These are phyloP conservation scores for Gordius sp. DNA, from an alignment of 2,888 invertebrate species.

Conservation along the genomic window DNA sequence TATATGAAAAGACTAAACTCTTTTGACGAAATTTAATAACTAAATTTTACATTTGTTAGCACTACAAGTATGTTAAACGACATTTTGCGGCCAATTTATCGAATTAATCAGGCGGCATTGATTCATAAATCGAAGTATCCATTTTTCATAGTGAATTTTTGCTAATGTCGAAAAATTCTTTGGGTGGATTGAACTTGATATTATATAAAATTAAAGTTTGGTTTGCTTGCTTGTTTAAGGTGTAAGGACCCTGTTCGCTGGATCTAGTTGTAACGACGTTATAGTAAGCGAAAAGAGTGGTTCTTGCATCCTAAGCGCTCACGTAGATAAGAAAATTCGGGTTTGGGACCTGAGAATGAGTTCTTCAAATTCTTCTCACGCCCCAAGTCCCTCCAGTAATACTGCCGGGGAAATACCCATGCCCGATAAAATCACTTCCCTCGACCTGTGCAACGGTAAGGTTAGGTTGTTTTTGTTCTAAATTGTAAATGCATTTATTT, in stretches of 20 bases:
- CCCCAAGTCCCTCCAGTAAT: constrained; percentile 38
- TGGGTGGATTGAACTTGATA: too few relatives aligned
- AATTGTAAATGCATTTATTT: too few relatives aligned
- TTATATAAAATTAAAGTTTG: too few relatives aligned
- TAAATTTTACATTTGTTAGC: too few relatives aligned
- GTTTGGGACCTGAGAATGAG: constrained; percentile 64
- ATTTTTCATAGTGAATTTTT: too few relatives aligned
- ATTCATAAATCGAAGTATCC: too few relatives aligned
- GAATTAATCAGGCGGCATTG: too few relatives aligned
- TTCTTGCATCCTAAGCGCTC: constrained; percentile 60
- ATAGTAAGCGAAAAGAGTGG: constrained; percentile 63
- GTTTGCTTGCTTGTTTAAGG: constrained; percentile 25
- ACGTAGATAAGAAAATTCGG: constrained; percentile 81
- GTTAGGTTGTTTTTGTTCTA: constrained; percentile 14
- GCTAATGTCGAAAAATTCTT: too few relatives aligned
- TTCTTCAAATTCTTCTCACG: not conserved
- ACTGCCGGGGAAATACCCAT: constrained; percentile 49
- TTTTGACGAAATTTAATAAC: too few relatives aligned
- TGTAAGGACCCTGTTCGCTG: constrained; percentile 36
- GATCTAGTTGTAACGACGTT: constrained; percentile 81
- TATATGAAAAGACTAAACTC: too few relatives aligned
- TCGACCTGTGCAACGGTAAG: constrained; percentile 64
- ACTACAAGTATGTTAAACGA: too few relatives aligned
- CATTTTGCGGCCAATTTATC: too few relatives aligned
- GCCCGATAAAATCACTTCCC: constrained; percentile 73